Evolutionary conservation across 2,888 invertebrate genomes (phyloP).

Genomic region (Diarsia brunnea): DNA sequence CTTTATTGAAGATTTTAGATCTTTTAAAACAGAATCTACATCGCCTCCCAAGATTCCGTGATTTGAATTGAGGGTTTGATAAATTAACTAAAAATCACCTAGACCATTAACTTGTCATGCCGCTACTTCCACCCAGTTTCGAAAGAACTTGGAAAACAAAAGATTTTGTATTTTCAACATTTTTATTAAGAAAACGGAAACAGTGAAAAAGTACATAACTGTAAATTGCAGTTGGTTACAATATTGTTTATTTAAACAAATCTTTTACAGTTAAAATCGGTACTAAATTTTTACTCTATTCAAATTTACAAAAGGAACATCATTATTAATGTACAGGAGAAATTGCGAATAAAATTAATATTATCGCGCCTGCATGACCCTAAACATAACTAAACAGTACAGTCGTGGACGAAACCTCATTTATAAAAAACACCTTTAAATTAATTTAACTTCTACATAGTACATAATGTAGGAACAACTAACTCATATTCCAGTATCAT

Average conservation of each 20-base stretch:
- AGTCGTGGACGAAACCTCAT: slow-evolving; percentile 42
- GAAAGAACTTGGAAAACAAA: slow-evolving; percentile 44
- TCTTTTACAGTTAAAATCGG: slow-evolving; percentile 84
- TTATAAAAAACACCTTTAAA: slow-evolving; percentile 25
- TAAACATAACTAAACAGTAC: slow-evolving; percentile 32
- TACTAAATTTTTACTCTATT: slow-evolving; percentile 84
- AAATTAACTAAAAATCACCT: no score
- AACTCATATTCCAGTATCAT: slow-evolving; percentile 38
- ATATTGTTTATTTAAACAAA: slow-evolving; percentile 87
- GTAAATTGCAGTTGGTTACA: slow-evolving; percentile 90
- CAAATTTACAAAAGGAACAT: slow-evolving; percentile 66
- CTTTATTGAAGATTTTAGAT: no score
- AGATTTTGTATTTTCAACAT: slow-evolving; percentile 85
- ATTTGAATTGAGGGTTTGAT: no score
- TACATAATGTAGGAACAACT: slow-evolving; percentile 22
- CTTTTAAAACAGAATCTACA: no score
- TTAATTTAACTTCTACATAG: slow-evolving; percentile 27
- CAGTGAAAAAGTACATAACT: slow-evolving; percentile 91
- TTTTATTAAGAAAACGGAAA: slow-evolving; percentile 91
- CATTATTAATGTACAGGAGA: slow-evolving; percentile 58
- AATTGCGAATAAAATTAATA: slow-evolving; percentile 46
- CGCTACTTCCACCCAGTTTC: not conserved
- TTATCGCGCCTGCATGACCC: slow-evolving; percentile 32
- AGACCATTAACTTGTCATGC: no score
- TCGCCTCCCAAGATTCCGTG: no score